Conservation (phyloP, 2,113 vertebrate genomes). For the Camelus dromedarius region DNA sequence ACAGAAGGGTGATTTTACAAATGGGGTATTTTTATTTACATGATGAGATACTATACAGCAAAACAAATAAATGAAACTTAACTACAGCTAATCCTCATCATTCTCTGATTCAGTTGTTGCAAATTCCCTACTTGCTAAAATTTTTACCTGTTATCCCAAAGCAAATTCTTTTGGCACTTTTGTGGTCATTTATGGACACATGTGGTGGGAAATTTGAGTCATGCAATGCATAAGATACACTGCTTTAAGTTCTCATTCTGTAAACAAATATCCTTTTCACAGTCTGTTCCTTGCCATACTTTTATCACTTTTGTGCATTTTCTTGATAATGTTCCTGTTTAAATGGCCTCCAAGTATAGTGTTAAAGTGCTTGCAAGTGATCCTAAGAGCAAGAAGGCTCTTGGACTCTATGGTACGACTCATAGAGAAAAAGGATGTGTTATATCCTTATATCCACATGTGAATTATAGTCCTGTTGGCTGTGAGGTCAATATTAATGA, state of each 20-base stretch:
- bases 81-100: background rate
- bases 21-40: background rate
- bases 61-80: background rate
- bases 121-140: background rate
- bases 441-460: background rate
- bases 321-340: background rate
- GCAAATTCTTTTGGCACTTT: background rate
- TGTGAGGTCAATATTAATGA: background rate
- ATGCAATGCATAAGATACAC: background rate
- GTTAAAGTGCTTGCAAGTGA: background rate
- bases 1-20: background rate
- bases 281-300: background rate
- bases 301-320: background rate
- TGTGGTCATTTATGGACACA: background rate
- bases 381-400: background rate
- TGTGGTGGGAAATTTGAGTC: background rate
- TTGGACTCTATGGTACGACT: background rate
- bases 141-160: background rate
- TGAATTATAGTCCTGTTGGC: background rate
- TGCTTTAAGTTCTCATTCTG: background rate
- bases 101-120: background rate
- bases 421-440: background rate
- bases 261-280: background rate
- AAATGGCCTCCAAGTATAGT: background rate
- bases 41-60: background rate